Evolutionary conservation across 2,888 invertebrate species (phyloP).

Genomic region (Myopa tessellatipennis): DNA sequence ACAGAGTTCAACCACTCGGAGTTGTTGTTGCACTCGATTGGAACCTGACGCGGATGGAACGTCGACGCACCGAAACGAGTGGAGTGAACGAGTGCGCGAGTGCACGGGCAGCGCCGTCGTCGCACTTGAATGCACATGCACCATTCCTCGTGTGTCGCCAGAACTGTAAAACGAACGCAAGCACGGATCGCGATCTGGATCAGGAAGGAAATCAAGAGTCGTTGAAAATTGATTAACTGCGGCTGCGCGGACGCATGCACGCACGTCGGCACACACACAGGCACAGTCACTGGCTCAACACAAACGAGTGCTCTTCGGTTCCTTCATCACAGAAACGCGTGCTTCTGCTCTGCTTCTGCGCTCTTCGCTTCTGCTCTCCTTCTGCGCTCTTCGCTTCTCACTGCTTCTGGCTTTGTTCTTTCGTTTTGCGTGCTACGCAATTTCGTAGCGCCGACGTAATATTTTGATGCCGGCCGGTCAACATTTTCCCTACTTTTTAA

Average conservation of each 20-base stretch:
- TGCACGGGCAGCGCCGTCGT: background rate
- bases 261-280: background rate
- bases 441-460: too few species aligned
- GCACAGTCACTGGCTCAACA: background rate
- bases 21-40: constrained; percentile 27
- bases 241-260: constrained; percentile 43
- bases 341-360: too few species aligned
- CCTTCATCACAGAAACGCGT: background rate
- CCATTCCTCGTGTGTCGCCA: background rate
- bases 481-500: too few species aligned
- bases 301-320: background rate
- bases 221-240: constrained; percentile 66
- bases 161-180: constrained; percentile 36
- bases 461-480: too few species aligned
- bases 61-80: background rate
- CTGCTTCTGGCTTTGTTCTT: too few species aligned
- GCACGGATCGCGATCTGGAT: constrained; percentile 62
- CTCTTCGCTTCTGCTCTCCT: too few species aligned
- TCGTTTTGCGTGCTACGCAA: too few species aligned
- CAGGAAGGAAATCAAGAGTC: constrained; percentile 67
- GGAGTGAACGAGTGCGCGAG: background rate
- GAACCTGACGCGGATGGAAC: constrained; percentile 13
- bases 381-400: too few species aligned
- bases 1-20: constrained; percentile 27
- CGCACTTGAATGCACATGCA: background rate